These are phyloP conservation scores for Proterorhinus semilunaris DNA, from an alignment of 2,113 vertebrate genomes.

Conservation along the genomic window DNA sequence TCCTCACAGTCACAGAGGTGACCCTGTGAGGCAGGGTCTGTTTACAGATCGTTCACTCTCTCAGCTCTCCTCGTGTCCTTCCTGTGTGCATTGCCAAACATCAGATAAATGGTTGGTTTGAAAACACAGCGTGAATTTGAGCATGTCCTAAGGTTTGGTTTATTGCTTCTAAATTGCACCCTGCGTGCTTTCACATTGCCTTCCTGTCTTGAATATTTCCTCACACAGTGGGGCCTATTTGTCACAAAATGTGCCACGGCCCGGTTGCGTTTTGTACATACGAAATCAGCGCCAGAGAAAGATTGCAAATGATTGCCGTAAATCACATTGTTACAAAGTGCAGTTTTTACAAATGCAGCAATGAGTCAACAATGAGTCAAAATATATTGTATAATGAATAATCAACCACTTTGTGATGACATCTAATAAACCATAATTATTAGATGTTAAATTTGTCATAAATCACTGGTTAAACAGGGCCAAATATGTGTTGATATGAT, in stretches of 20 bases:
- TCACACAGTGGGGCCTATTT: not conserved
- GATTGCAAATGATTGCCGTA: not conserved
- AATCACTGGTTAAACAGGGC: not conserved
- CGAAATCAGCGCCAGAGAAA: not conserved
- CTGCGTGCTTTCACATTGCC: not conserved
- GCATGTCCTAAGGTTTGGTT: slow-evolving; percentile 8
- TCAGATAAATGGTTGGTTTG: not conserved
- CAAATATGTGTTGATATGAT: slow-evolving; percentile 10
- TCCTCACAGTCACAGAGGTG: not conserved
- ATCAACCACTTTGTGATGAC: not conserved
- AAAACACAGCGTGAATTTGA: slow-evolving; percentile 5
- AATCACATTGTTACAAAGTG: not conserved
- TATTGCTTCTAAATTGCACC: slow-evolving; percentile 7
- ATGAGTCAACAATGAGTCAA: too few relatives aligned
- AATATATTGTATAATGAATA: too few relatives aligned
- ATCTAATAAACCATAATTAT: not conserved
- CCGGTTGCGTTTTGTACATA: not conserved
- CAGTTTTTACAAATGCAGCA: not conserved
- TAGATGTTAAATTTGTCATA: not conserved
- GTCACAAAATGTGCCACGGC: slow-evolving; percentile 4
- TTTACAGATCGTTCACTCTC: slow-evolving; percentile 1
- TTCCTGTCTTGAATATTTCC: not conserved
- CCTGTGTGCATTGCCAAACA: slow-evolving; percentile 1
- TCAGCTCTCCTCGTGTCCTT: not conserved
- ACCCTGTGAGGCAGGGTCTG: not conserved